Evolutionary conservation across 30 jellyfish, hydroid and myxozoan species (phyloP).

Genomic region (Nemopilema nomurai): DNA sequence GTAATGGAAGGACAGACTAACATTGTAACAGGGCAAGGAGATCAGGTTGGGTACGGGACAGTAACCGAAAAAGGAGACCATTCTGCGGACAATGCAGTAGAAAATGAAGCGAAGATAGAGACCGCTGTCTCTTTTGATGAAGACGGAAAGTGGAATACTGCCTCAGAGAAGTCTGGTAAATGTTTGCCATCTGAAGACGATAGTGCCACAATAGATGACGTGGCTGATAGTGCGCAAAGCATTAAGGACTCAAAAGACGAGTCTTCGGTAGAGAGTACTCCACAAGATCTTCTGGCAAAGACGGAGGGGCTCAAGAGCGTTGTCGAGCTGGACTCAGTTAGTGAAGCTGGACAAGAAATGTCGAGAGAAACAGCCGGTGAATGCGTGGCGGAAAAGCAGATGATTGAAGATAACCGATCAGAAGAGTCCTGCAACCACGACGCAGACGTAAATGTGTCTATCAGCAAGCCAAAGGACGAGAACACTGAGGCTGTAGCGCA

Average conservation of each 20-base stretch:
- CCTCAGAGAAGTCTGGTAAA: too few species aligned
- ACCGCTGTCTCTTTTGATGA: too few species aligned
- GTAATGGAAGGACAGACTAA: background rate
- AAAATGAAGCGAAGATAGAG: too few species aligned
- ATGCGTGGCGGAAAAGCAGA: background rate
- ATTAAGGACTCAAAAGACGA: too few species aligned
- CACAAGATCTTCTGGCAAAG: background rate
- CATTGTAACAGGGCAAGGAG: background rate
- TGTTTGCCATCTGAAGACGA: too few species aligned
- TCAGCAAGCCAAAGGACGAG: background rate
- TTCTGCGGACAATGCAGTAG: too few species aligned
- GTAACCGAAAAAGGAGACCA: background rate
- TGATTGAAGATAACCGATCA: background rate
- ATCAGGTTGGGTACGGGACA: background rate
- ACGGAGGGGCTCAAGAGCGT: background rate
- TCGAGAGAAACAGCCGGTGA: slow-evolving; percentile 44
- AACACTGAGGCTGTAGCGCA: background rate
- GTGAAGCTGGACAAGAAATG: background rate
- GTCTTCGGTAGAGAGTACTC: background rate
- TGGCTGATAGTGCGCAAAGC: too few species aligned
- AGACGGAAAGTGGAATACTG: too few species aligned
- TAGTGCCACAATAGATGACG: too few species aligned
- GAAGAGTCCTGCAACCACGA: background rate
- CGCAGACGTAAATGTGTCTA: background rate
- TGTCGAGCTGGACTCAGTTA: background rate